A percentile compares a stretch with the other conserved stretches of the same genome.
phyloP scores from a whole-genome alignment of 2,888 invertebrate genomes.

The Ashinkailepas kermadecensis region DNA sequence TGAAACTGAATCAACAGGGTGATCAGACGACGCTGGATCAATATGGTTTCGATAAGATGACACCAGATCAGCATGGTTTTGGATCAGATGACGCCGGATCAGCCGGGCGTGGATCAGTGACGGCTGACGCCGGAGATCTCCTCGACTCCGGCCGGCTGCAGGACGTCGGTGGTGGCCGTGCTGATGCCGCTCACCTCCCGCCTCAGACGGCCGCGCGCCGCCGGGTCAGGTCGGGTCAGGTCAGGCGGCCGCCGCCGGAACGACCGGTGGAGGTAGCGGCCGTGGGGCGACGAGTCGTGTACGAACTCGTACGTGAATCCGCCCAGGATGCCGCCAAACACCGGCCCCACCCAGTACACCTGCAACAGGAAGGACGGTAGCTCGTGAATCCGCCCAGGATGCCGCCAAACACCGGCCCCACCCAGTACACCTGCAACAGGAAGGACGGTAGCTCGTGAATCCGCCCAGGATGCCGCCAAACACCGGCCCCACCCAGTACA shows the following conservation, averaged over 20 bases:
- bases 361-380: neutral
- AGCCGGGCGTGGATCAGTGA: neutral
- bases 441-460: too few species aligned
- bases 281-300: neutral
- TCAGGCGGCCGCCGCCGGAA: neutral
- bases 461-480: too few species aligned
- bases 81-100: too few species aligned
- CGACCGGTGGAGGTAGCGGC: neutral
- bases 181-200: neutral
- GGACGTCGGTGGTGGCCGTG: neutral
- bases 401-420: too few species aligned
- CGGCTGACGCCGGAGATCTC: neutral
- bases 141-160: neutral
- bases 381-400: too few species aligned
- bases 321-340: constrained; percentile 34
- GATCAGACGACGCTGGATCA: too few species aligned
- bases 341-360: constrained; percentile 34
- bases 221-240: neutral
- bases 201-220: neutral
- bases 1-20: too few species aligned
- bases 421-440: too few species aligned
- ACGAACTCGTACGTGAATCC: constrained; percentile 33
- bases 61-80: too few species aligned
- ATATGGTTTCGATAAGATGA: too few species aligned
- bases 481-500: too few species aligned